Base-by-base conservation (phyloP, 2,113 vertebrate species). In the Ranitomeya variabilis region DNA sequence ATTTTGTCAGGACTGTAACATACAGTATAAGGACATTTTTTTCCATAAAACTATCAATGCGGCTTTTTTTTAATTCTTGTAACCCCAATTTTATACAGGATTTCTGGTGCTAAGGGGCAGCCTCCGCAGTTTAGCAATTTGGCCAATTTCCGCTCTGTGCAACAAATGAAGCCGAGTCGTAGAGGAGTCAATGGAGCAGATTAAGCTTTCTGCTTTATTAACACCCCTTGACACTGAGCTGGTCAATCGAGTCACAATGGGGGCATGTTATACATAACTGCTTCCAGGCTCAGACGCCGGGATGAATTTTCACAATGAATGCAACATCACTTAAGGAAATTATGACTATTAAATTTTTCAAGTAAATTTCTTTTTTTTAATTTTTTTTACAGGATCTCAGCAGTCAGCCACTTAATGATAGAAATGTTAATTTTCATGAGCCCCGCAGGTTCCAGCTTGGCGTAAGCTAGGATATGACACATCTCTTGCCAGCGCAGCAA, bases 401-500 rank as follows among this genome's bases (percentile, higher is more conserved):
- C 73, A 11, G 31, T 76, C 73, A 52, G 45, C 37, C 73, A 51
- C 23, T 71, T 71, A 31, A 37, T 31, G 69, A 26, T 37, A 15
- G 37, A 21, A 21, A 74, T 51, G 16, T 8, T 51, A 76, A 79
- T 79, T n/a, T 51, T 18, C 69, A 31, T 14, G 69, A 52, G 74
- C 77, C 77, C 73, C 9, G 73, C 37, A 52, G 19, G 73, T 11
- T 76, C 73, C 73, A 76, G 18, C 73, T 45, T 76, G 73, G 37
- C 73, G 52, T 52, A 76, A 19, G 73, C 73, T 51, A 2, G 18
- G 73, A 16, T 19, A 52, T 8, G 37, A 52, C 73, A 76, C 1
- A 76, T 76, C 73, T 76, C 45, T 76, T 76, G 73, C 73, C 73
- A 60, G 26, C 79, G 60, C 59, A 80, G 78, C 23, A 80, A 57